Evolutionary conservation across 2,113 vertebrate genomes (phyloP).

Genomic region (Salminus brasiliensis): DNA sequence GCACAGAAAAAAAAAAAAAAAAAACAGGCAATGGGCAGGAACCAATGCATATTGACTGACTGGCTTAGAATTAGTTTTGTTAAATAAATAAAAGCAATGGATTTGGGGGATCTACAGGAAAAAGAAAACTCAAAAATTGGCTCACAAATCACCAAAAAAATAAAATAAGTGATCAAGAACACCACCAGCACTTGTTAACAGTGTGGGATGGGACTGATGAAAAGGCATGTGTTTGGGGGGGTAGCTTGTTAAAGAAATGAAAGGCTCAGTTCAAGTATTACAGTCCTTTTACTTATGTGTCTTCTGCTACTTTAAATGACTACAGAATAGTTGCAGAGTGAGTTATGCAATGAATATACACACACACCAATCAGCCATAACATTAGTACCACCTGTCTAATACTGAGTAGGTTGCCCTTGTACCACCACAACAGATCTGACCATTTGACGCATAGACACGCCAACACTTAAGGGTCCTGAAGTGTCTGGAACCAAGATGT

Average conservation of each 20-base stretch:
- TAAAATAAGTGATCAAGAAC: not conserved
- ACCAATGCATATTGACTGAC: not conserved
- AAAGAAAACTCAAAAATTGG: not conserved
- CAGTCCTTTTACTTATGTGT: not conserved
- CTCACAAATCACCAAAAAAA: too few relatives aligned
- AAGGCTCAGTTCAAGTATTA: conserved; percentile 29
- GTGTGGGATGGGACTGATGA: conserved; percentile 14
- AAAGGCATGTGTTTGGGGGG: not conserved
- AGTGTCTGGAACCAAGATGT: too few relatives aligned
- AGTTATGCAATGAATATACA: too few relatives aligned
- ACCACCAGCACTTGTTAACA: conserved; percentile 23
- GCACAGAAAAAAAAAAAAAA: not conserved
- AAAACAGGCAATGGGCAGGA: too few relatives aligned
- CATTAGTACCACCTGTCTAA: too few relatives aligned
- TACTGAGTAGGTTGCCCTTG: too few relatives aligned
- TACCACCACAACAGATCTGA: too few relatives aligned
- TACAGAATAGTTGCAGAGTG: too few relatives aligned
- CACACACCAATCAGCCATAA: too few relatives aligned
- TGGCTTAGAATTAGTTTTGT: conserved; percentile 12
- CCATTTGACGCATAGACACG: too few relatives aligned
- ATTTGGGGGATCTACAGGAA: not conserved
- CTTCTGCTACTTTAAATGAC: too few relatives aligned
- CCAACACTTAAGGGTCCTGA: too few relatives aligned
- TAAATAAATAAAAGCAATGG: not conserved
- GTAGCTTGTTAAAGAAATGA: conserved; percentile 17